Evolutionary conservation across 1,140 invertebrate species (phyloP), one percentile per base, ranked within the genome.

Genomic region (Globodera rostochiensis): DNA sequence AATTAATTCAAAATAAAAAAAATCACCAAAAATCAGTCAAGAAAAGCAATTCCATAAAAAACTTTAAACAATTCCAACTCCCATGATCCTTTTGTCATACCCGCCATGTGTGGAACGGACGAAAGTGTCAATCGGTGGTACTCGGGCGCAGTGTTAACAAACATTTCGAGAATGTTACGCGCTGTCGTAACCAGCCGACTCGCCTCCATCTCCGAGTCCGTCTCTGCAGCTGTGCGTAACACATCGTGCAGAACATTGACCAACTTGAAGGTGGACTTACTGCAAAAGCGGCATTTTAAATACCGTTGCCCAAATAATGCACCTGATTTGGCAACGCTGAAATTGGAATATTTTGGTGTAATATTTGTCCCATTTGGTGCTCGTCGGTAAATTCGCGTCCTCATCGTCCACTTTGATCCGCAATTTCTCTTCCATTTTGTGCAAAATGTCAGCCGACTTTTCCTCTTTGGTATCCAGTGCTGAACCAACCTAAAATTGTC

Each of bases 41-140:
- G 25, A 77, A 5, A 15, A 15, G 15, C 53, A 53, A 11, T 50
- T 19, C 69, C 74, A 76, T 53, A 15, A 57, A 77, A 76, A n/a
- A 13, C 70, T 15, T 13, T 50, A 0, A 64, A 80, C 36, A 36
- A 36, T 36, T 36, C 36, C 36, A 57, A 45, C 19, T 15, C 21
- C 19, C 73, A 36, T 36, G 36, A 3, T 36, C 36, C 36, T 36
- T 36, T 36, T 36, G 36, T 3, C 36, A 36, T 36, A 82, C 83
- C 83, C 19, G 84, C 84, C 71, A 83, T 85, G 64, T 84, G 83
- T 25, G 83, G 83, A 47, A 84, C 84, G 46, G 83, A 57, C 21
- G 82, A 70, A 25, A 84, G 53, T 36, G 84, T 75, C 73, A 77
- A 69, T 67, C 78, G 85, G 74, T 84, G 83, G 50, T 86, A 73